phyloP scores from a whole-genome alignment of 2,888 invertebrate genomes.

The Scaptomyza reducta region DNA sequence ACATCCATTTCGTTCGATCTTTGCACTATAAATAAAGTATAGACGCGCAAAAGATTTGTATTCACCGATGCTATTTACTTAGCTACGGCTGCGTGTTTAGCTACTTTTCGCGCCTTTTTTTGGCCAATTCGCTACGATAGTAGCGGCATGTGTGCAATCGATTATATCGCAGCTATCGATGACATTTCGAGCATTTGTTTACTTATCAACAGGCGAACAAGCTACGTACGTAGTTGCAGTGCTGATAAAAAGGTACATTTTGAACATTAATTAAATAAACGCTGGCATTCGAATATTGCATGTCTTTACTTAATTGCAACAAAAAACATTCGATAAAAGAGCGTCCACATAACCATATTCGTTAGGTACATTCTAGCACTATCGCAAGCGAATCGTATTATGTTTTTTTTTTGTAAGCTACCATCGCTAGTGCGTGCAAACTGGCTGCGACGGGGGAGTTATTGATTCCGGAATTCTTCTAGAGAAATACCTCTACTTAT shows the following conservation, averaged over 20 bases:
- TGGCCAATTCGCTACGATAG: constrained; percentile 28
- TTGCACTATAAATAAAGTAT: constrained; percentile 18
- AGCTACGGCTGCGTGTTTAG: constrained; percentile 55
- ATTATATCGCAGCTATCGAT: not conserved
- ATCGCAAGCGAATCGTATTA: constrained; percentile 5
- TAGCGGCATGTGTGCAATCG: constrained; percentile 5
- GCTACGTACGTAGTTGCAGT: no score
- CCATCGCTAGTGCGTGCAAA: constrained; percentile 42
- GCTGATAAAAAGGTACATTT: no score
- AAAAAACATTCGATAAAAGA: not conserved
- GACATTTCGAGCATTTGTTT: not conserved
- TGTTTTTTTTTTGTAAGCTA: constrained; percentile 1
- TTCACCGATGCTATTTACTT: constrained; percentile 37
- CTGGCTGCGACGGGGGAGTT: constrained; percentile 23
- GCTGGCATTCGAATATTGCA: not conserved
- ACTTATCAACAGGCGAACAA: no score
- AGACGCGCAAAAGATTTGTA: constrained; percentile 7
- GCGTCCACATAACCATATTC: not conserved
- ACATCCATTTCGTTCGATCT: constrained; percentile 88
- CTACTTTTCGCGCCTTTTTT: constrained; percentile 63
- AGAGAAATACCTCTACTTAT: constrained; percentile 2
- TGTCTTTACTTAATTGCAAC: not conserved
- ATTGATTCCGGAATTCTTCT: constrained; percentile 41
- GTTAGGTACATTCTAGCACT: not conserved
- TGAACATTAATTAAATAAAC: no score